Evolutionary conservation across 2,797 vertebrate genomes (phyloP), one percentile per base, ranked within the genome.

Genomic region (Linurgus olivaceus): DNA sequence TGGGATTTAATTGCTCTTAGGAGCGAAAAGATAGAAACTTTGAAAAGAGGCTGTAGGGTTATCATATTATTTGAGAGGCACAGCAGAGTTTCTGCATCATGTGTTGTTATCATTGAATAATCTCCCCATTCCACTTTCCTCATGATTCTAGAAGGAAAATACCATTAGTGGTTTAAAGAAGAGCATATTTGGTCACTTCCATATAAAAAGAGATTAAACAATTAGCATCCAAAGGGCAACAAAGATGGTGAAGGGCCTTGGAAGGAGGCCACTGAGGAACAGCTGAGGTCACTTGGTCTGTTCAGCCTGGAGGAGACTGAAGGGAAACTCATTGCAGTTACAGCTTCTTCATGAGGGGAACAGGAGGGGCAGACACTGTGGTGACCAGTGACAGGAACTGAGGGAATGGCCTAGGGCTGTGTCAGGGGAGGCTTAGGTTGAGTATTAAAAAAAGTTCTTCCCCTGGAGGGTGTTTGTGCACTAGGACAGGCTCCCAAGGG

Each of bases 191-290:
- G 19, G 7, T 75, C 19, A 17, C 13, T 75, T 75, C 18, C 29
- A 1, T 52, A 24, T 19, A 20, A 28, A 37, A 28, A 52, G 7
- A n/a, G 6, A 45, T 59, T 45, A 52, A 38, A 9, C 8, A 38
- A 38, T 24, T 24, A 59, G n/a, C 16, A 45, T 33, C 7, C 6
- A 38, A 76, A 68, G 8, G 16, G 13, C 24, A 24, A 12, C 19
- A 45, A 68, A 12, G 28, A 45, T 61, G 16, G n/a, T 16, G 24
- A 59, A 45, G 13, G 6, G 13, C 62, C 28, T 24, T 20, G 24
- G 52, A 29, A 8, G 2, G 33, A 24, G n/a, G 24, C 13, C 0
- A 1, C 5, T 25, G 9, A 68, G 33, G 24, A 61, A 19, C 7
- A 17, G 24, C 28, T 67, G 54, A 33, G 13, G 11, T 38, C 47